These are phyloP conservation scores for Syrphus vitripennis DNA, from an alignment of 2,888 invertebrate genomes.

Conservation along the genomic window DNA sequence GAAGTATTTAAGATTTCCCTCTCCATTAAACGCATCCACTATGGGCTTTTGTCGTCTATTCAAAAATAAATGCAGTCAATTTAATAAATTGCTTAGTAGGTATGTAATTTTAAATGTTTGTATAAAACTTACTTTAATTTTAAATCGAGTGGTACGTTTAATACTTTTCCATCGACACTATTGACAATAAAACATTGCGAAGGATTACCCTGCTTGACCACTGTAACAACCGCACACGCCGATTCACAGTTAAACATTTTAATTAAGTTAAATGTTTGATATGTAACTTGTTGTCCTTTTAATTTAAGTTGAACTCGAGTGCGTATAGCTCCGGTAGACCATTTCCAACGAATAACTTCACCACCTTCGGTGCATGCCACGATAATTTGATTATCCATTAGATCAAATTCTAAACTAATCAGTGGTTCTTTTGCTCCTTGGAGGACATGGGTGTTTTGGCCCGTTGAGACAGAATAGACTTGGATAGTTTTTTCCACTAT, in stretches of 20 bases:
- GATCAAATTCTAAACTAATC: constrained; percentile 82
- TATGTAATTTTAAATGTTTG: background rate
- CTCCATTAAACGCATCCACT: constrained; percentile 76
- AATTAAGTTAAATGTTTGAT: constrained; percentile 76
- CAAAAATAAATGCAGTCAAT: background rate
- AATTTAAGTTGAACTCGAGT: constrained; percentile 70
- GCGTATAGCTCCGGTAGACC: constrained; percentile 83
- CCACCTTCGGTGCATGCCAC: constrained; percentile 83
- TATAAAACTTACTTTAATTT: constrained; percentile 34
- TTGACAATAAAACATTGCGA: constrained; percentile 75
- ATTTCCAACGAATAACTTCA: constrained; percentile 84
- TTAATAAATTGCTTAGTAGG: background rate
- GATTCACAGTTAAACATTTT: constrained; percentile 74
- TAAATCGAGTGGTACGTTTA: constrained; percentile 39
- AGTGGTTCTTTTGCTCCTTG: constrained; percentile 82
- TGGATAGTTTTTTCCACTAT: constrained; percentile 84
- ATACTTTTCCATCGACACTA: constrained; percentile 70
- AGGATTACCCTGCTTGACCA: background rate
- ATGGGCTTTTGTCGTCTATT: constrained; percentile 72
- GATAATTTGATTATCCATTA: constrained; percentile 80
- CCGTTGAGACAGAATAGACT: constrained; percentile 85
- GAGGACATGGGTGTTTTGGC: constrained; percentile 84
- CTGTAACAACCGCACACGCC: constrained; percentile 76
- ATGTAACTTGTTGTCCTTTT: background rate
- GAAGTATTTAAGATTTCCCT: constrained; percentile 75